Conservation (phyloP, 2,113 vertebrate genomes). For the Podiceps cristatus region DNA sequence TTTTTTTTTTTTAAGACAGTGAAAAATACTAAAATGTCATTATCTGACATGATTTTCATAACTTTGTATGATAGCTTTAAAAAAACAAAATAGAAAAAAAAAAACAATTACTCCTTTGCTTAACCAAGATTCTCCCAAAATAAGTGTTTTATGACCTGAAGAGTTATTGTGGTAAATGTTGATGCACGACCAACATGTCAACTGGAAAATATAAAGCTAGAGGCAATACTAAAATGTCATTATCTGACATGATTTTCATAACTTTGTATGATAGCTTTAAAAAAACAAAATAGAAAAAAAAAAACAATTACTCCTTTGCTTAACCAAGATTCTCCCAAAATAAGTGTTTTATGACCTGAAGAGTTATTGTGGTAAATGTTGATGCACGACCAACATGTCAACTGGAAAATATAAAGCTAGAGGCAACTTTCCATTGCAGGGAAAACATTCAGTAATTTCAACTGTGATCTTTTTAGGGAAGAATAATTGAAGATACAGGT, state of each 20-base stretch:
- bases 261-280: neutral
- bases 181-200: neutral
- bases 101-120: neutral
- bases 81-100: too few species aligned
- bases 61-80: neutral
- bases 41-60: neutral
- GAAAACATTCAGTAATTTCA: conserved; percentile 3
- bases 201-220: neutral
- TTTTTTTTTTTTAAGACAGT: neutral
- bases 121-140: neutral
- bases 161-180: neutral
- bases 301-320: neutral
- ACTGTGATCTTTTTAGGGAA: neutral
- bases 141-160: neutral
- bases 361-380: neutral
- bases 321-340: neutral
- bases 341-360: neutral
- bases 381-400: neutral
- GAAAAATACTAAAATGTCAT: neutral
- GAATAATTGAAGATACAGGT: conserved; percentile 1
- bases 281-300: too few species aligned
- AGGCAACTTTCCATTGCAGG: neutral
- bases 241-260: neutral
- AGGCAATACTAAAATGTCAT: neutral
- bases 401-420: neutral